Conservation (phyloP, 2,888 invertebrate species). For the Scaptomyza parva region DNA sequence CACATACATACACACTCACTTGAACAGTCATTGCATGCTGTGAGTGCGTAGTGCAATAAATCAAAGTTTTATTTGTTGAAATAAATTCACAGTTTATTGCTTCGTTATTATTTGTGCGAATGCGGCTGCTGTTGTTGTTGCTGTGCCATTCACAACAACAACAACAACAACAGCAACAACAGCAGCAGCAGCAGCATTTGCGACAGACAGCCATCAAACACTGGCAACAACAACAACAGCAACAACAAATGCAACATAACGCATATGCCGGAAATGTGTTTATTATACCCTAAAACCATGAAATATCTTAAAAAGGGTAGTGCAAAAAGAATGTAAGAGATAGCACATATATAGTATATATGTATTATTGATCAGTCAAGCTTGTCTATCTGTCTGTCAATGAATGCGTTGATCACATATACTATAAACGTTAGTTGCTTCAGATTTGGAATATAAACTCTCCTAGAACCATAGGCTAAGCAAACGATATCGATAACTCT, state of each 20-base stretch:
- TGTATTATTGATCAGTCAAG: too few relatives aligned
- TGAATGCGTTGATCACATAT: too few relatives aligned
- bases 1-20: slow-evolving; percentile 13
- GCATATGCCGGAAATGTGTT: slow-evolving; percentile 71
- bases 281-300: too few relatives aligned
- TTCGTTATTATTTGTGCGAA: slow-evolving; percentile 79
- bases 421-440: too few relatives aligned
- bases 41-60: slow-evolving; percentile 83
- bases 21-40: slow-evolving; percentile 73
- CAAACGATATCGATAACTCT: too few relatives aligned
- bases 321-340: too few relatives aligned
- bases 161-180: too few relatives aligned
- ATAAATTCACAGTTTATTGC: slow-evolving; percentile 84
- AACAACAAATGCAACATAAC: slow-evolving; percentile 34
- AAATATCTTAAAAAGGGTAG: too few relatives aligned
- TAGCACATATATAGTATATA: too few relatives aligned
- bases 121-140: slow-evolving; percentile 15
- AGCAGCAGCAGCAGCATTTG: slow-evolving; percentile 23
- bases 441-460: too few relatives aligned
- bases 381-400: too few relatives aligned
- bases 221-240: slow-evolving; percentile 39
- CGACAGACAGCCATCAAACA: slow-evolving; percentile 73
- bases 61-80: slow-evolving; percentile 84
- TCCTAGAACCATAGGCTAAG: too few relatives aligned
- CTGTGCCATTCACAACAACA: slow-evolving; percentile 8